phyloP scores from a whole-genome alignment of 1,140 invertebrate species.

The Chlorops oryzae region DNA sequence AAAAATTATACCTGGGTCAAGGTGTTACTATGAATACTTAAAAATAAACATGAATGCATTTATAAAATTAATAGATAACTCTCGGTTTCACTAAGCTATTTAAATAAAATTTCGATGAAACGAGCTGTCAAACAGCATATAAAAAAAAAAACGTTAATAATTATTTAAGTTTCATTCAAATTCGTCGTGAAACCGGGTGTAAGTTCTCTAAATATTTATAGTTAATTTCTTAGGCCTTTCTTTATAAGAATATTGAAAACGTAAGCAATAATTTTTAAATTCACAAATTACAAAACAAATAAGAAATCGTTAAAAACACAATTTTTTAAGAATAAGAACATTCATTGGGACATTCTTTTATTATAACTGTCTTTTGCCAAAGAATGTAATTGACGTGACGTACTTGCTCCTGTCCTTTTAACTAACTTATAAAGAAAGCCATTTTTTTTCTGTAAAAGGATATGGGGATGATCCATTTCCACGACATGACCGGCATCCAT shows the following conservation, averaged over 20 bases:
- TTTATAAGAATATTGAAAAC: constrained; percentile 11
- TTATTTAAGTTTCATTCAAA: constrained; percentile 18
- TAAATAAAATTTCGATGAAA: too few relatives aligned
- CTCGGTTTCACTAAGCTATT: too few relatives aligned
- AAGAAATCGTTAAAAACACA: constrained; percentile 7
- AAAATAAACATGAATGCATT: too few relatives aligned
- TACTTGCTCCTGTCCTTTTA: constrained; percentile 35
- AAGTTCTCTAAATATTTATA: neutral
- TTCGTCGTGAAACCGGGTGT: constrained; percentile 27
- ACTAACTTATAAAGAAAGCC: constrained; percentile 47
- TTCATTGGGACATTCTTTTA: constrained; percentile 24
- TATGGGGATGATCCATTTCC: constrained; percentile 65
- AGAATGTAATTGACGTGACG: constrained; percentile 27
- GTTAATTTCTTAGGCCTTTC: neutral
- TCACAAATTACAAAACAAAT: constrained; percentile 10
- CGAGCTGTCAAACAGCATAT: too few relatives aligned
- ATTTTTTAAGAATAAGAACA: constrained; percentile 6
- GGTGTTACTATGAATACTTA: too few relatives aligned
- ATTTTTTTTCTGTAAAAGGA: constrained; percentile 57
- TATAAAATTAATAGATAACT: too few relatives aligned
- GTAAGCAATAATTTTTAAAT: constrained; percentile 19
- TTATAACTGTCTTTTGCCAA: constrained; percentile 38
- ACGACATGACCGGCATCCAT: constrained; percentile 61
- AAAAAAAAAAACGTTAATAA: constrained; percentile 7
- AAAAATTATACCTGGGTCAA: too few relatives aligned